Percentiles rank a stretch among this genome's conserved stretches.
These are phyloP conservation scores for Druon quercuslanigerum DNA, from an alignment of 1,140 invertebrate species.

Conservation along the genomic window DNA sequence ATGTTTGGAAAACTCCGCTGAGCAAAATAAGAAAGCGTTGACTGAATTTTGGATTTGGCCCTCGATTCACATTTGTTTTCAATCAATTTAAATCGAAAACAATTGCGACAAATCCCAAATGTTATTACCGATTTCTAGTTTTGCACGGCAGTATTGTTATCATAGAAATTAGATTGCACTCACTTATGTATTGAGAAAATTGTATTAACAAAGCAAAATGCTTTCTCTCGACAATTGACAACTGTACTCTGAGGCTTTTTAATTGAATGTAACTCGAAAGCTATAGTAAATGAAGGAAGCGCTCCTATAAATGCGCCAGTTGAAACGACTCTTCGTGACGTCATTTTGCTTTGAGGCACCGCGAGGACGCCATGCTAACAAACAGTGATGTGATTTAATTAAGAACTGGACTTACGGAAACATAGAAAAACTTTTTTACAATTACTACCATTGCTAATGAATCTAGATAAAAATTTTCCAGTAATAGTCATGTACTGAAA, in stretches of 20 bases:
- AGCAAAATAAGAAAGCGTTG: no score
- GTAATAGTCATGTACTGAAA: no score
- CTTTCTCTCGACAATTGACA: neutral
- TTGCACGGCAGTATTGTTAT: no score
- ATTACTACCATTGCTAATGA: no score
- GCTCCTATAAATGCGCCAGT: neutral
- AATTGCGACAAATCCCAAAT: no score
- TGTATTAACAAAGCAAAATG: neutral
- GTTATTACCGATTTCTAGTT: no score
- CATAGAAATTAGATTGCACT: no score
- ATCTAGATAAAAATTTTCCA: neutral
- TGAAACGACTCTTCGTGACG: conserved; percentile 1
- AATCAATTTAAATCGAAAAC: no score
- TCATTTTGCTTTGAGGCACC: neutral
- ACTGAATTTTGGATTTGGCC: no score
- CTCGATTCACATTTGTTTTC: no score
- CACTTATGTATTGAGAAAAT: neutral
- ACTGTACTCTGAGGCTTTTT: neutral
- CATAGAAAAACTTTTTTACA: no score
- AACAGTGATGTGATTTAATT: conserved; percentile 9
- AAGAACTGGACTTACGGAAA: neutral
- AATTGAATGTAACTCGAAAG: conserved; percentile 1
- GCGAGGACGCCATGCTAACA: neutral
- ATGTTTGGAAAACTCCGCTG: no score
- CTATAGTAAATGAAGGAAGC: conserved; percentile 17